phyloP scores from a whole-genome alignment of 1,140 invertebrate species.

The Telenomus remus region DNA sequence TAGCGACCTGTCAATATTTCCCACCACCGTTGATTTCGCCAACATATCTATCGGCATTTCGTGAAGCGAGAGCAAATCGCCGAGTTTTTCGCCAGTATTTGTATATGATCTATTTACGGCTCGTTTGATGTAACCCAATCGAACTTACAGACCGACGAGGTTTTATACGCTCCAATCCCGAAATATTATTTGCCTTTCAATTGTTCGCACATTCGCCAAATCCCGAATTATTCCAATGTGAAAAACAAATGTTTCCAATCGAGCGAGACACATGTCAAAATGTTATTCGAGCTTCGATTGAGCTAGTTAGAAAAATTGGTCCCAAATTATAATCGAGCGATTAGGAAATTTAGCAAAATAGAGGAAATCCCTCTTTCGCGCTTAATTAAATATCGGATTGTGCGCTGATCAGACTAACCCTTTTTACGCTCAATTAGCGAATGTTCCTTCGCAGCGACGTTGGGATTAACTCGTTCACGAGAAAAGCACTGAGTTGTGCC shows the following conservation, averaged over 20 bases:
- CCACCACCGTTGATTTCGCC: slow-evolving; percentile 30
- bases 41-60: slow-evolving; percentile 25
- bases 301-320: too few relatives aligned
- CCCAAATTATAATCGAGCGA: too few relatives aligned
- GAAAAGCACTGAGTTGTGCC: slow-evolving; percentile 26
- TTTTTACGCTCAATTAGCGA: slow-evolving; percentile 45
- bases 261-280: too few relatives aligned
- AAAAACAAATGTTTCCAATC: too few relatives aligned
- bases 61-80: not conserved
- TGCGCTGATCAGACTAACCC: slow-evolving; percentile 17
- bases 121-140: slow-evolving; percentile 5
- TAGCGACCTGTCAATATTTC: slow-evolving; percentile 47
- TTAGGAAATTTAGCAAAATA: not conserved
- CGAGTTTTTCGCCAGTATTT: too few relatives aligned
- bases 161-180: not conserved
- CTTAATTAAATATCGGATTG: slow-evolving; percentile 16
- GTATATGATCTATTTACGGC: slow-evolving; percentile 1
- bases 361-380: not conserved
- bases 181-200: too few relatives aligned
- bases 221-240: too few relatives aligned
- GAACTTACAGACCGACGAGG: not conserved
- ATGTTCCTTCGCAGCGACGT: slow-evolving; percentile 8
- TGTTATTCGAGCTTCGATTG: too few relatives aligned
- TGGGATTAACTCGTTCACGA: slow-evolving; percentile 34
- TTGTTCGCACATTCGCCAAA: too few relatives aligned